These are phyloP conservation scores for Diogma glabrata DNA, from an alignment of 2,888 invertebrate genomes.

Conservation along the genomic window DNA sequence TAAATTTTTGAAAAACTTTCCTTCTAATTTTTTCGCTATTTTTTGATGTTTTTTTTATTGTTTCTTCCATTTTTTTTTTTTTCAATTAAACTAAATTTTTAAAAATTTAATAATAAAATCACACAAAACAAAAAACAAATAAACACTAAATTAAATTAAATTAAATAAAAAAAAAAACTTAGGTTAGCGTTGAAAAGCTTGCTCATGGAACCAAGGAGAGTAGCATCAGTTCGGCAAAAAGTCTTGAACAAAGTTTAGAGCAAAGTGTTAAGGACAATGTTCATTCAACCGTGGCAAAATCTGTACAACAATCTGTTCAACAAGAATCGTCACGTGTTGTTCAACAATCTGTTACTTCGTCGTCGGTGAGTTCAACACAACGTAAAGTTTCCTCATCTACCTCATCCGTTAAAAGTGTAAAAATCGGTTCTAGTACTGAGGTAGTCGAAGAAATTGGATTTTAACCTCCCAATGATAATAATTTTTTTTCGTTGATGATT, in stretches of 20 bases:
- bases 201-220: conserved; percentile 14
- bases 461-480: conserved; percentile 10
- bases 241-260: conserved; percentile 17
- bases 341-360: conserved; percentile 18
- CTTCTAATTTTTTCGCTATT: conserved; percentile 3
- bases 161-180: conserved; percentile 6
- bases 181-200: conserved; percentile 21
- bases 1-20: neutral
- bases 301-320: conserved; percentile 12
- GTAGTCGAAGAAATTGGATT: conserved; percentile 19
- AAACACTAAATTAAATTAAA: neutral
- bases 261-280: conserved; percentile 18
- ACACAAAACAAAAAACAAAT: no score
- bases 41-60: neutral
- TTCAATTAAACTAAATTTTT: neutral
- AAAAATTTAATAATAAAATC: conserved; percentile 9
- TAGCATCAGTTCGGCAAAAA: conserved; percentile 11
- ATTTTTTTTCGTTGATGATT: neutral
- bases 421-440: conserved; percentile 16
- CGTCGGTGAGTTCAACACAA: conserved; percentile 18
- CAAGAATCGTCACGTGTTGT: conserved; percentile 16
- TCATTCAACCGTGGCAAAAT: conserved; percentile 12
- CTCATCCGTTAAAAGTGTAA: conserved; percentile 16
- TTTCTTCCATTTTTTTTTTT: conserved; percentile 5
- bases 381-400: conserved; percentile 17